These are phyloP conservation scores for Caracal caracal DNA, from an alignment of 2,113 vertebrate genomes.

Conservation along the genomic window DNA sequence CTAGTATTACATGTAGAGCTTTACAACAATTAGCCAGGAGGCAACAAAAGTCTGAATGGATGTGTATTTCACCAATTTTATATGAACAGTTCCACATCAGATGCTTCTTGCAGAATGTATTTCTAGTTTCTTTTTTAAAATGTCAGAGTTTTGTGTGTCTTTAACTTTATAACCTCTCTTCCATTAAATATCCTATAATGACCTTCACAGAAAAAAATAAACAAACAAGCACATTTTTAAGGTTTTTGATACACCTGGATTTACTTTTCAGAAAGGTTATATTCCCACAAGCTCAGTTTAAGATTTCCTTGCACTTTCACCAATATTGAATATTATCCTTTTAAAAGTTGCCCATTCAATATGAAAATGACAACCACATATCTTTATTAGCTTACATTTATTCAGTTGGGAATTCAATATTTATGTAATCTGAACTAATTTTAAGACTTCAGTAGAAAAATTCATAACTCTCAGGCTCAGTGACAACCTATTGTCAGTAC, in stretches of 20 bases:
- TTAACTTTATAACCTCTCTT: constrained; percentile 44
- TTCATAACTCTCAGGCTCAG: not conserved
- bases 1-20: not conserved
- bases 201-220: not conserved
- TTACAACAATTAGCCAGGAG: not conserved
- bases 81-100: not conserved
- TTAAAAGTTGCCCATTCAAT: not conserved
- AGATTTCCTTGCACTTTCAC: not conserved
- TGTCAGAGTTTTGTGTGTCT: constrained; percentile 7
- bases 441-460: not conserved
- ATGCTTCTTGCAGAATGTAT: not conserved
- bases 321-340: not conserved
- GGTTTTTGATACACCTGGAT: not conserved
- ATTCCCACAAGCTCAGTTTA: not conserved
- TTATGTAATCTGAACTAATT: not conserved
- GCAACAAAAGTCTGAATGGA: not conserved
- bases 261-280: constrained; percentile 25
- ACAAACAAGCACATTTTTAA: not conserved
- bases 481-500: not conserved
- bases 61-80: constrained; percentile 17
- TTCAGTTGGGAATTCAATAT: not conserved
- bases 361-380: not conserved
- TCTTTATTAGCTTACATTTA: not conserved
- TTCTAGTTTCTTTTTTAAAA: constrained; percentile 40
- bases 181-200: constrained; percentile 24